Evolutionary conservation across 2,113 vertebrate species (phyloP), one percentile per base, ranked within the genome.

Genomic region (Scomber colias): DNA sequence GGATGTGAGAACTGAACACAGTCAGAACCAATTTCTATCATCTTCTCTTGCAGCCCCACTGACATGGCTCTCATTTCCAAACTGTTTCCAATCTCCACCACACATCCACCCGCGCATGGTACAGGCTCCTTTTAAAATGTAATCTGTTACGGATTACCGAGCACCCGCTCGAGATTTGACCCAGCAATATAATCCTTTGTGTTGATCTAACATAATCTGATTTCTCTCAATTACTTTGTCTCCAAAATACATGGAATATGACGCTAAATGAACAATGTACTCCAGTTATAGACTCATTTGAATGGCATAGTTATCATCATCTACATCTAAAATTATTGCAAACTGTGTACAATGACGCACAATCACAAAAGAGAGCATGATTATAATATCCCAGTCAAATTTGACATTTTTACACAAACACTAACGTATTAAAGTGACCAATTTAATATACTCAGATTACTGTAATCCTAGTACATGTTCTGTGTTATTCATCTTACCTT

Each of bases 101-200:
- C 86, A 67, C 71, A 57, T 70, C 83, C 81, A 62, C 66, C 82
- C 79, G 45, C 46, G 30, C 83, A 19, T 73, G 80, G 74, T 79
- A 72, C 79, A 75, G 89, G 74, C 87, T 90, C 78, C 84, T 90
- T 92, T 90, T 89, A 46, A 89, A 92, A 88, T 91, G 91, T 92
- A 92, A 93, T 92, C 92, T 92, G 91, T 88, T 71, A 90, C 63
- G 90, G 91, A 92, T 92, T 93, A 91, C 86, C n/a, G 70, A 82
- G 85, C 87, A 79, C 84, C 88, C 81, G 82, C 85, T 87, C 54
- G 83, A 92, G 86, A 91, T 93, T 82, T 92, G 88, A 92, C 88
- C 87, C 77, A 86, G 90, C 85, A 89, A 77, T 86, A 88, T 90
- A 92, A 92, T 92, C 91, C 91, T 89, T 92, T 92, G 88, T 92